Conservation (phyloP, 2,797 vertebrate genomes). For the Sphenodon punctatus region DNA sequence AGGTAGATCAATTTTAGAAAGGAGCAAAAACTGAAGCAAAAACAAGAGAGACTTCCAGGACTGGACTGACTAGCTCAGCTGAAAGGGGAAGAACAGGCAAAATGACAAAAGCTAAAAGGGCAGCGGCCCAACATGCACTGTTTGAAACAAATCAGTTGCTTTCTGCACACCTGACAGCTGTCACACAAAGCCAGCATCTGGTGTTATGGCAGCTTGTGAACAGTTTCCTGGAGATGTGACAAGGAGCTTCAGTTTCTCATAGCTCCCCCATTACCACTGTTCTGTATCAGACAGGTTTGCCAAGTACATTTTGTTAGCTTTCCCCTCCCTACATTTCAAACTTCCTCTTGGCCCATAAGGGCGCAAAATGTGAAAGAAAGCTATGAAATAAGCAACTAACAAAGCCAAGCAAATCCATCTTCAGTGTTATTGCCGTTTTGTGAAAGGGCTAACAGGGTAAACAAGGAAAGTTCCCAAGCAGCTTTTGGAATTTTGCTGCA, state of each 20-base stretch:
- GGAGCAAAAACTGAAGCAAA: not conserved
- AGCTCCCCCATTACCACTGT: not conserved
- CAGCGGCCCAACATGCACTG: too few species aligned
- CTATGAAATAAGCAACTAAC: not conserved
- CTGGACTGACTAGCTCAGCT: not conserved
- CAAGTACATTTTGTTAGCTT: not conserved
- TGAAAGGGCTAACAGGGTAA: not conserved
- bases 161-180: slow-evolving; percentile 26
- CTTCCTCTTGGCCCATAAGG: not conserved
- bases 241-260: not conserved
- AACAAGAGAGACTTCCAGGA: not conserved
- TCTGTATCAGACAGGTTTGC: not conserved
- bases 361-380: not conserved
- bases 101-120: not conserved
- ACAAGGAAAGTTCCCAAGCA: not conserved
- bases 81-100: not conserved
- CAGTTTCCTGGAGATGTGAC: not conserved
- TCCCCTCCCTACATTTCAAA: not conserved
- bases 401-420: not conserved
- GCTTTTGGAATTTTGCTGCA: not conserved
- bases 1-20: not conserved
- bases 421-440: not conserved
- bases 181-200: not conserved
- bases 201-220: not conserved
- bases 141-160: not conserved